Percentiles rank a stretch among this genome's conserved stretches.
Conservation (phyloP, 1,140 invertebrate species). For the Procambarus clarkii region DNA sequence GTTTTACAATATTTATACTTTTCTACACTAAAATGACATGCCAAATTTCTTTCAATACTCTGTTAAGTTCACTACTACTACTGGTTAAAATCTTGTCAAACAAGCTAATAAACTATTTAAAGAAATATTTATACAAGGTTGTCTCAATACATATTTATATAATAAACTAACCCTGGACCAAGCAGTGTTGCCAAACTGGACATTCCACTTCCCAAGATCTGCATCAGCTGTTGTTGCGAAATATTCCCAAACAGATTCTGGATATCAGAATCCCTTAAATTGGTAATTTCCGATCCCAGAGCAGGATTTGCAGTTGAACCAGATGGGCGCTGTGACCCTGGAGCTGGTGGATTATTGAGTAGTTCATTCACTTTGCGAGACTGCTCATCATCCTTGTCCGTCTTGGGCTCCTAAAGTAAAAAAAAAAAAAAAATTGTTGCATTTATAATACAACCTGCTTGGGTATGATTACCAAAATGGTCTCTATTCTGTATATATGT, state of each 20-base stretch:
- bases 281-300: constrained; percentile 36
- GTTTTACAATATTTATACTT: too few relatives aligned
- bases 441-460: too few relatives aligned
- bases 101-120: too few relatives aligned
- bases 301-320: constrained; percentile 59
- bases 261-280: constrained; percentile 84
- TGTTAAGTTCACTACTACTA: too few relatives aligned
- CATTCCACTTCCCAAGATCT: constrained; percentile 91
- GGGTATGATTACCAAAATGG: too few relatives aligned
- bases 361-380: constrained; percentile 95
- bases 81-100: too few relatives aligned
- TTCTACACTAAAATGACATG: too few relatives aligned
- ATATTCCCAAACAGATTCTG: constrained; percentile 96
- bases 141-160: too few relatives aligned
- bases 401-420: constrained; percentile 87
- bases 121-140: too few relatives aligned
- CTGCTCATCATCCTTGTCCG: constrained; percentile 96
- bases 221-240: constrained; percentile 98
- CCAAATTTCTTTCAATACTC: too few relatives aligned
- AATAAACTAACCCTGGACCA: constrained; percentile 62
- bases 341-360: constrained; percentile 95
- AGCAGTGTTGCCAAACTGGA: constrained; percentile 79
- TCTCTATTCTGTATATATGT: too few relatives aligned
- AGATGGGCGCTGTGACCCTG: constrained; percentile 79
- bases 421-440: too few relatives aligned